A percentile compares a stretch with the other conserved stretches of the same genome.
Evolutionary conservation across 2,113 vertebrate genomes (phyloP).

Genomic region (Electrona antarctica): DNA sequence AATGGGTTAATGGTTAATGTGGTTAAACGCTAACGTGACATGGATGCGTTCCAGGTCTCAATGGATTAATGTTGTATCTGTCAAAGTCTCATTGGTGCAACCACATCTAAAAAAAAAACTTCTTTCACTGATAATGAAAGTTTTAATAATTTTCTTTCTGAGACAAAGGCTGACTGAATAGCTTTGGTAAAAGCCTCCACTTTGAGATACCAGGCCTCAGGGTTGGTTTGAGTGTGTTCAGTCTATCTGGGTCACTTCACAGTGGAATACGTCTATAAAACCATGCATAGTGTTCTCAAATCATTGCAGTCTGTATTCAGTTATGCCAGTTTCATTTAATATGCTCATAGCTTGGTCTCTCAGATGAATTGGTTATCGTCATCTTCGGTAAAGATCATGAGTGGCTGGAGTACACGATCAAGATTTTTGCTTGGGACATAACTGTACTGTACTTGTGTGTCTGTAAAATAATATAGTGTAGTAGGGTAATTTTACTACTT

Average conservation of each 20-base stretch:
- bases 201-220: constrained; percentile 62
- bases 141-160: constrained; percentile 52
- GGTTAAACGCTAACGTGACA: too few relatives aligned
- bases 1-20: too few relatives aligned
- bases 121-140: constrained; percentile 51
- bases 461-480: constrained; percentile 22
- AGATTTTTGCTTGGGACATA: constrained; percentile 21
- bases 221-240: constrained; percentile 59
- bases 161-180: constrained; percentile 36
- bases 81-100: background rate
- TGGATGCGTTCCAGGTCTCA: too few relatives aligned
- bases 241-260: constrained; percentile 74
- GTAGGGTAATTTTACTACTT: too few relatives aligned
- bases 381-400: constrained; percentile 45
- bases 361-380: constrained; percentile 48
- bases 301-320: constrained; percentile 51
- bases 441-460: background rate
- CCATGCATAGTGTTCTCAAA: constrained; percentile 59
- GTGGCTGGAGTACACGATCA: constrained; percentile 25
- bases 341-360: constrained; percentile 56
- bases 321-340: constrained; percentile 67
- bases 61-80: background rate
- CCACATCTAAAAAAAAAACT: background rate
- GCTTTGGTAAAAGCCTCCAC: constrained; percentile 54
- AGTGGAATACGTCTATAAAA: constrained; percentile 63